phyloP scores from a whole-genome alignment of 2,888 invertebrate species.

The Anthophora plumipes region DNA sequence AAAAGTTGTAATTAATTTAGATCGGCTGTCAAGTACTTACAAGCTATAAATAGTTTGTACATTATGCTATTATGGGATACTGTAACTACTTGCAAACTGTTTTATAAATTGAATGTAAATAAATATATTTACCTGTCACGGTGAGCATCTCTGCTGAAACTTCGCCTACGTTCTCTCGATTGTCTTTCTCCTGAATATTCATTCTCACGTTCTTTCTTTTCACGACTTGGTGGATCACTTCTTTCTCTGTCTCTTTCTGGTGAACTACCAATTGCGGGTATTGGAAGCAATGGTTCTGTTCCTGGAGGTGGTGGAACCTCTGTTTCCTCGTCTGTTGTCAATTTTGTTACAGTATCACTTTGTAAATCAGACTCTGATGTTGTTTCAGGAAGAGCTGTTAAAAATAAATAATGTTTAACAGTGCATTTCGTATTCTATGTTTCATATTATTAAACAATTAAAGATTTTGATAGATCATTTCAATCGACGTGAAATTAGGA shows the following conservation, averaged over 20 bases:
- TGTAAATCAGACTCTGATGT: constrained; percentile 74
- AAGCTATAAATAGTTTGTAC: not conserved
- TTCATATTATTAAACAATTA: not conserved
- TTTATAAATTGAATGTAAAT: too few relatives aligned
- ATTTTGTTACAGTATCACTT: constrained; percentile 74
- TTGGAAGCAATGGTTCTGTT: constrained; percentile 82
- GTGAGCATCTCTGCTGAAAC: constrained; percentile 82
- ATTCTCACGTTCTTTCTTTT: constrained; percentile 77
- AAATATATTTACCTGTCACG: constrained; percentile 78
- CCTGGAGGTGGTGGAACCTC: constrained; percentile 83
- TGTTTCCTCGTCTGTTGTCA: constrained; percentile 78
- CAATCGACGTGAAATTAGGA: not conserved
- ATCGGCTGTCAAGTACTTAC: not conserved
- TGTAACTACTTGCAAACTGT: not conserved
- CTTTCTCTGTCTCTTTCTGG: constrained; percentile 72
- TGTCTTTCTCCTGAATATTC: constrained; percentile 79
- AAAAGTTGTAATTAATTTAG: not conserved
- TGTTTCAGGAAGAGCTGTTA: constrained; percentile 72
- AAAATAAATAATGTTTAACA: constrained; percentile 36
- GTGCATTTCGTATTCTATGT: not conserved
- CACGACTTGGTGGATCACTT: constrained; percentile 65
- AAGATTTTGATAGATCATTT: not conserved
- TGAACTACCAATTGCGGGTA: constrained; percentile 76
- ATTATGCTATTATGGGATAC: not conserved
- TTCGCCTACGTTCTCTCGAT: constrained; percentile 79